A percentile compares a stretch with the other conserved stretches of the same genome.
These are phyloP conservation scores for Platygyra sinensis DNA, from an alignment of 64 coral and sea anemone species.

Conservation along the genomic window DNA sequence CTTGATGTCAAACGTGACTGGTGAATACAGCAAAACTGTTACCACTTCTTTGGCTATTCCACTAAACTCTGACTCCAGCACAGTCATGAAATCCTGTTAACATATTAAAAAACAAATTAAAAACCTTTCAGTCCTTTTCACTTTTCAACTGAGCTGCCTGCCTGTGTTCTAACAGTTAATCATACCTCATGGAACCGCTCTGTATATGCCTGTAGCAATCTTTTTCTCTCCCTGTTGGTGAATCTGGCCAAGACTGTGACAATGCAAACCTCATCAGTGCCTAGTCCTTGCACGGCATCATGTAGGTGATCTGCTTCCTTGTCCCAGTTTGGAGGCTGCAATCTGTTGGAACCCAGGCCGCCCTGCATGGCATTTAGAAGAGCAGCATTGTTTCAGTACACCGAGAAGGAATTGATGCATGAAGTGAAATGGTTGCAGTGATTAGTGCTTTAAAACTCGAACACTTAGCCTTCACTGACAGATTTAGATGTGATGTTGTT, in stretches of 20 bases:
- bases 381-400: not conserved
- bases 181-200: conserved; percentile 41
- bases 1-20: conserved; percentile 36
- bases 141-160: not conserved
- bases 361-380: not conserved
- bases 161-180: not conserved
- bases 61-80: conserved; percentile 48
- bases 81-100: conserved; percentile 33
- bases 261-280: conserved; percentile 27
- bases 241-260: conserved; percentile 37
- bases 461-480: too few species aligned
- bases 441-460: too few species aligned
- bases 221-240: conserved; percentile 38
- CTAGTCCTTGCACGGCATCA: conserved; percentile 2
- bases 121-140: not conserved
- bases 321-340: conserved; percentile 35
- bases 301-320: conserved; percentile 33
- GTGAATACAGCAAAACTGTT: conserved; percentile 32
- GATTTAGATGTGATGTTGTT: too few species aligned
- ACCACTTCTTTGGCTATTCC: conserved; percentile 28
- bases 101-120: not conserved
- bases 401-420: too few species aligned
- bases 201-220: conserved; percentile 27
- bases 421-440: too few species aligned
- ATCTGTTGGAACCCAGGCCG: not conserved